Evolutionary conservation across 2,888 invertebrate species (phyloP).

Genomic region (Apodemia mormo): DNA sequence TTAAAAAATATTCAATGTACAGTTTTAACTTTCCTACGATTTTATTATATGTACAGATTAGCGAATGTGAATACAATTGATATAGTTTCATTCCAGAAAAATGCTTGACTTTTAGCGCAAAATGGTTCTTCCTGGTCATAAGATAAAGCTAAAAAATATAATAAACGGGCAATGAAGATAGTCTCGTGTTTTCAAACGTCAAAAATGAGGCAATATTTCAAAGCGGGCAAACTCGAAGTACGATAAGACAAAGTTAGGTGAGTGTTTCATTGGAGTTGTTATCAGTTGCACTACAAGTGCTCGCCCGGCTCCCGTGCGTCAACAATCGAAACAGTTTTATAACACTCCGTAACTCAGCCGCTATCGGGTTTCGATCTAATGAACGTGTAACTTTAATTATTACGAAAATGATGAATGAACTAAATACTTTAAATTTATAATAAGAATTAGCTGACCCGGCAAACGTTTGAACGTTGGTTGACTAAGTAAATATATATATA

Average conservation of each 20-base stretch:
- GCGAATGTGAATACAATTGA: too few relatives aligned
- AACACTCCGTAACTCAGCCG: slow-evolving; percentile 10
- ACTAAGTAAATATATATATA: too few relatives aligned
- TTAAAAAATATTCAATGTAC: too few relatives aligned
- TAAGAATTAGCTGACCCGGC: too few relatives aligned
- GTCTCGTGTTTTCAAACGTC: slow-evolving; percentile 51
- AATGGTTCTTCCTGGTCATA: too few relatives aligned
- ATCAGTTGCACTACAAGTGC: slow-evolving; percentile 52
- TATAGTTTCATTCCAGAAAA: too few relatives aligned
- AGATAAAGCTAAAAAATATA: neutral
- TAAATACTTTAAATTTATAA: too few relatives aligned
- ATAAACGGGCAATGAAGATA: slow-evolving; percentile 3
- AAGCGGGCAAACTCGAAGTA: slow-evolving; percentile 57
- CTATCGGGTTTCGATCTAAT: slow-evolving; percentile 2
- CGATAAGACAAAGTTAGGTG: slow-evolving; percentile 61
- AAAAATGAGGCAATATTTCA: slow-evolving; percentile 69
- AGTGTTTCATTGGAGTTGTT: slow-evolving; percentile 69
- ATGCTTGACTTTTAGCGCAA: too few relatives aligned
- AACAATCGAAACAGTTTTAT: slow-evolving; percentile 22
- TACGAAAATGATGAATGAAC: too few relatives aligned
- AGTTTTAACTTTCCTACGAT: too few relatives aligned
- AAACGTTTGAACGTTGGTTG: too few relatives aligned
- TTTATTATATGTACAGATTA: too few relatives aligned
- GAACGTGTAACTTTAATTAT: slow-evolving; percentile 4
- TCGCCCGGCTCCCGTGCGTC: slow-evolving; percentile 22